These are phyloP conservation scores for Paedocypris sp. DNA, from an alignment of 2,113 vertebrate genomes.

Conservation along the genomic window DNA sequence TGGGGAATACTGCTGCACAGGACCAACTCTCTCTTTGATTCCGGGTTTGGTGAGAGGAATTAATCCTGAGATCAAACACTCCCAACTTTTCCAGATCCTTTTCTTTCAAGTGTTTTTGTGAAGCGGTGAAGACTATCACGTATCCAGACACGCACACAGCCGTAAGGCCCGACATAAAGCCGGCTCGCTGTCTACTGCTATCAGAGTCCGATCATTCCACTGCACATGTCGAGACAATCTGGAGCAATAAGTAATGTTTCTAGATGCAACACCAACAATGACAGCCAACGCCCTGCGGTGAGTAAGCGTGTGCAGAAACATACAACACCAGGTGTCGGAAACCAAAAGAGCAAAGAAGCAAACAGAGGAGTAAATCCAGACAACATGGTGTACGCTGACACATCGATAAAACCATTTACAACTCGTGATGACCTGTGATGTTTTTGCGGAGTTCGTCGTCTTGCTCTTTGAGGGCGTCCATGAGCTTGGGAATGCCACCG, in stretches of 20 bases:
- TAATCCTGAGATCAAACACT: too few species aligned
- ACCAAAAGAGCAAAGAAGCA: too few species aligned
- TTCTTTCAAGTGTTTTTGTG: too few species aligned
- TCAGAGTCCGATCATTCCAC: background rate
- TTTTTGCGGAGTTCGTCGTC: conserved; percentile 88
- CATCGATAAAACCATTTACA: too few species aligned
- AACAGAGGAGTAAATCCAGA: too few species aligned
- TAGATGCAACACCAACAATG: background rate
- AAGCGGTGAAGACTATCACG: too few species aligned
- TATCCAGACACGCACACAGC: background rate
- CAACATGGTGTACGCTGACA: too few species aligned
- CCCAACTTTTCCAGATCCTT: too few species aligned
- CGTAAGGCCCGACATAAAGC: background rate
- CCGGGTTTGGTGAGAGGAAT: too few species aligned
- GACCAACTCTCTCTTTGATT: too few species aligned
- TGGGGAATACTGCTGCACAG: too few species aligned
- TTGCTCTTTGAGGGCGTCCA: conserved; percentile 61
- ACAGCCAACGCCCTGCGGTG: conserved; percentile 13
- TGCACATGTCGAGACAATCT: conserved; percentile 29
- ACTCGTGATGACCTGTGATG: conserved; percentile 51
- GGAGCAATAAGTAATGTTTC: conserved; percentile 7
- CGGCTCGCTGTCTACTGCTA: background rate
- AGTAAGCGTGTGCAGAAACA: background rate
- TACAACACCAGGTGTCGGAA: too few species aligned
- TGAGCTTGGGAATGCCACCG: conserved; percentile 72